Evolutionary conservation across 2,113 vertebrate genomes (phyloP).

Genomic region (Tauraco erythrolophus): DNA sequence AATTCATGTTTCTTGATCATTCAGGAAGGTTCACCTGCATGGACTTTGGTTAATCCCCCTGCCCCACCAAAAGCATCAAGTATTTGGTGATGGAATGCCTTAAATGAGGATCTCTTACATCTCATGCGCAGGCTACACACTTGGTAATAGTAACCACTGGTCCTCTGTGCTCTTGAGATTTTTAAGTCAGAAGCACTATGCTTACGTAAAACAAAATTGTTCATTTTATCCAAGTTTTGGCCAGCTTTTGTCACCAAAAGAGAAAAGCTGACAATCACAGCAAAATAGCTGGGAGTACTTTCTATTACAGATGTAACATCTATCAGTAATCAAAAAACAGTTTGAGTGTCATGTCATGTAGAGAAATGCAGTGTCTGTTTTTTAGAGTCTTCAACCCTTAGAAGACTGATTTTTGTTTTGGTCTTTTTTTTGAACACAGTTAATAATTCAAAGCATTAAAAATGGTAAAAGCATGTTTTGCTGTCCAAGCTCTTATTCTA

Average conservation of each 20-base stretch:
- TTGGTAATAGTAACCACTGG: neutral
- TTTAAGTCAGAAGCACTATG: neutral
- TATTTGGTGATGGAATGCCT: neutral
- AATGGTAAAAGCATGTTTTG: neutral
- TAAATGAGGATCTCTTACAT: accelerated
- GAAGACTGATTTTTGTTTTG: neutral
- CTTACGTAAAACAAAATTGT: neutral
- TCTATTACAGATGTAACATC: neutral
- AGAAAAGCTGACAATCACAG: neutral
- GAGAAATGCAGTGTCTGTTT: neutral
- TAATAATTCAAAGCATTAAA: accelerated
- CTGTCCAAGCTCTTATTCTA: neutral
- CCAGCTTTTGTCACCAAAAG: neutral
- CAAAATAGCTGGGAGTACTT: neutral
- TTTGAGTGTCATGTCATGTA: neutral
- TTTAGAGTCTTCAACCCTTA: neutral
- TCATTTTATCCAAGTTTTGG: neutral
- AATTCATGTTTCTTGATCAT: neutral
- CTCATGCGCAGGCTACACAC: accelerated
- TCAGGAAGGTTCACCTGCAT: neutral
- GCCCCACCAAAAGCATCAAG: accelerated
- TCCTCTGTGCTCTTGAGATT: neutral
- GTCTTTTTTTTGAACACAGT: too few relatives aligned
- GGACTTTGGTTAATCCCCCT: neutral
- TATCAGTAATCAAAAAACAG: neutral